Conservation (phyloP, 2,797 vertebrate genomes). For the Halcyon chelicuti region DNA sequence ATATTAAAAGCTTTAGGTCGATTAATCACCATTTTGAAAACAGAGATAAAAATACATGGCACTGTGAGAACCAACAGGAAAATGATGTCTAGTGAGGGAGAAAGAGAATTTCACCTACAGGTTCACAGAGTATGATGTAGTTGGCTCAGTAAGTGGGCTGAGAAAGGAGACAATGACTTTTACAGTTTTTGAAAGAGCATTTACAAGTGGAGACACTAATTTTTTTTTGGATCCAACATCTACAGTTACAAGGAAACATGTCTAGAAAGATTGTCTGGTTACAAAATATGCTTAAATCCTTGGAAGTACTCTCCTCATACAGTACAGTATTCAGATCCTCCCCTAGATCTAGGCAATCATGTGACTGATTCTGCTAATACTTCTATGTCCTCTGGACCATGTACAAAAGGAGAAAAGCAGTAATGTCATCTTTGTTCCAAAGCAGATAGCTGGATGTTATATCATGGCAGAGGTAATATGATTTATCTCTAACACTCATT, state of each 20-base stretch:
- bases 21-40: conserved; percentile 68
- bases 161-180: background rate
- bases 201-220: background rate
- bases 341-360: background rate
- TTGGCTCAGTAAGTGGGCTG: background rate
- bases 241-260: background rate
- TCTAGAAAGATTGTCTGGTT: background rate
- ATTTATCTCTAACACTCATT: background rate
- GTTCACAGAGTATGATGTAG: background rate
- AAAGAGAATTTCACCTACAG: background rate
- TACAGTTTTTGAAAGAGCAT: background rate
- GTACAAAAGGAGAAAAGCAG: background rate
- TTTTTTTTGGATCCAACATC: background rate
- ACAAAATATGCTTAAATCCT: background rate
- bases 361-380: background rate
- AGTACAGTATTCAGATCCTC: background rate
- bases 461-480: background rate
- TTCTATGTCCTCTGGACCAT: background rate
- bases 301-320: background rate
- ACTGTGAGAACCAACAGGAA: background rate
- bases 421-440: background rate
- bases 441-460: background rate
- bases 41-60: conserved; percentile 37
- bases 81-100: background rate
- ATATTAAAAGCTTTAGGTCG: conserved; percentile 54